These are phyloP conservation scores for Zonotrichia albicollis DNA, from an alignment of 2,797 vertebrate species.

Conservation along the genomic window DNA sequence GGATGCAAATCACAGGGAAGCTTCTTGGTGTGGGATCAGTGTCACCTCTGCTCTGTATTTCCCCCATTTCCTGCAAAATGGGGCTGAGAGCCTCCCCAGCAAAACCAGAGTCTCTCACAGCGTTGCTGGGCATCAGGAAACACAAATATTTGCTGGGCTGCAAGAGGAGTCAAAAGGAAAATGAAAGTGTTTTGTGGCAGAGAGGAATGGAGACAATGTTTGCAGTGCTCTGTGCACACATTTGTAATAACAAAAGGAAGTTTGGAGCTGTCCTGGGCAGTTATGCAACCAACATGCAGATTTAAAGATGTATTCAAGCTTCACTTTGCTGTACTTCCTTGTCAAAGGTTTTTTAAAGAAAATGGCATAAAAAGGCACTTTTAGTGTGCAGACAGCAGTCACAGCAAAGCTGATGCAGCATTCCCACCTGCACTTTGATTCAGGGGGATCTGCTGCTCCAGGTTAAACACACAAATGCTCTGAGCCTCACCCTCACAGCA, in stretches of 20 bases:
- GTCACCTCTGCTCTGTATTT: background rate
- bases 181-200: background rate
- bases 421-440: background rate
- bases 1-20: background rate
- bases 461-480: background rate
- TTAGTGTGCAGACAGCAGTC: background rate
- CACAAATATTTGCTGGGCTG: background rate
- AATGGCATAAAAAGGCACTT: background rate
- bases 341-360: background rate
- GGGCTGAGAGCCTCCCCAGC: background rate
- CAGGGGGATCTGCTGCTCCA: background rate
- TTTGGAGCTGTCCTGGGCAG: background rate
- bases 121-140: background rate
- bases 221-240: background rate
- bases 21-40: background rate
- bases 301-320: background rate
- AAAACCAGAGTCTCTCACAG: background rate
- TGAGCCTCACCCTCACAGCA: background rate
- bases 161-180: conserved; percentile 11
- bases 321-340: background rate
- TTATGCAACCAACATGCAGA: background rate
- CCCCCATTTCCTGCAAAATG: background rate
- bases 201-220: background rate
- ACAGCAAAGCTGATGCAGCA: background rate
- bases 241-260: background rate